These are phyloP conservation scores for Arctocebus calabarensis DNA, from an alignment of 2,797 vertebrate genomes.

Conservation along the genomic window DNA sequence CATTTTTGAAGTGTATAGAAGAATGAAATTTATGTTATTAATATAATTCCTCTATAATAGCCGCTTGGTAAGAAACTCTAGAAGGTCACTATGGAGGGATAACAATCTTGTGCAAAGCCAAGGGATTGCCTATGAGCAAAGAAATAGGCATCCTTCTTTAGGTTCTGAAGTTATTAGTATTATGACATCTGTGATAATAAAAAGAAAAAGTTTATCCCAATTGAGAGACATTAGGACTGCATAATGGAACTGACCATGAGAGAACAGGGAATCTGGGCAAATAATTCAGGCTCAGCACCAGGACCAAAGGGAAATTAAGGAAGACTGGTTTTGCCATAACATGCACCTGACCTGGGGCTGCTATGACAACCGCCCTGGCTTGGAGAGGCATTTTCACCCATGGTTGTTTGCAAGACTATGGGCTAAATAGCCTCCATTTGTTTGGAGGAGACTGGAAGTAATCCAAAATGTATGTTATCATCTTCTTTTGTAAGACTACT, in stretches of 20 bases:
- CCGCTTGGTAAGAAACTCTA: neutral
- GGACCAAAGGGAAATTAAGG: neutral
- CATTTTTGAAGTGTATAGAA: conserved; percentile 33
- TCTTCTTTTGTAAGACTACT: neutral
- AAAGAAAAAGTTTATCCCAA: neutral
- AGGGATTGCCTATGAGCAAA: neutral
- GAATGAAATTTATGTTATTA: conserved; percentile 65
- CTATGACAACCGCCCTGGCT: neutral
- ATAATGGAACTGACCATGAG: neutral
- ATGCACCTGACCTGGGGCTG: neutral
- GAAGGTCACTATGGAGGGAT: neutral
- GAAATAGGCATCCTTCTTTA: neutral
- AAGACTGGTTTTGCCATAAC: neutral
- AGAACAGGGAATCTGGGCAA: neutral
- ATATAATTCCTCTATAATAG: conserved; percentile 17
- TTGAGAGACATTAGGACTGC: neutral
- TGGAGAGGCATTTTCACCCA: neutral
- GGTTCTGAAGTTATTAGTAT: neutral
- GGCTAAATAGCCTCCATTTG: neutral
- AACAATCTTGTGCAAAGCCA: conserved; percentile 15
- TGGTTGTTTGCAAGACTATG: neutral
- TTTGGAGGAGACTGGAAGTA: neutral
- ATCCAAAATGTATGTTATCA: neutral
- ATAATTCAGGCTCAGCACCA: neutral
- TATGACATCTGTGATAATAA: neutral